phyloP scores from a whole-genome alignment of 2,797 vertebrate species.

The Petrocephalus sullivani region DNA sequence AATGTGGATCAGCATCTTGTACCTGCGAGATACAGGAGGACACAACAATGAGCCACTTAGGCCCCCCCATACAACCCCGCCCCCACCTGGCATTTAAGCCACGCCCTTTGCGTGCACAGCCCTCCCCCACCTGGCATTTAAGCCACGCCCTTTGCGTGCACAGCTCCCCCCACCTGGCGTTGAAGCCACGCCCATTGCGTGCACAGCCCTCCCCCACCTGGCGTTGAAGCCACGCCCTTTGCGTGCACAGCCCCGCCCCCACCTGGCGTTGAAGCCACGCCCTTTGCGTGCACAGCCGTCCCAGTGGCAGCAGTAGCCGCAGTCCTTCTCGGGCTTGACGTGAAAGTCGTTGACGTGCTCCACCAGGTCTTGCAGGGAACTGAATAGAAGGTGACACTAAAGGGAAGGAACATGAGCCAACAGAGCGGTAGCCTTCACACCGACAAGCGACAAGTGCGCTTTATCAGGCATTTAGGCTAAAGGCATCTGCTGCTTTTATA shows the following conservation, averaged over 20 bases:
- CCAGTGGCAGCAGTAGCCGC: conserved; percentile 74
- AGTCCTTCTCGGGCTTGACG: conserved; percentile 70
- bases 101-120: no score
- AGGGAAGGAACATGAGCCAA: neutral
- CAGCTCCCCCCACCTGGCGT: conserved; percentile 46
- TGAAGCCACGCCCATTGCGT: conserved; percentile 70
- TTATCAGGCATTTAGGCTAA: neutral
- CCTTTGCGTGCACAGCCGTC: conserved; percentile 72
- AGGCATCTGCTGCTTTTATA: neutral
- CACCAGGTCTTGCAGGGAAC: conserved; percentile 71
- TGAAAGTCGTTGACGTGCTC: conserved; percentile 74
- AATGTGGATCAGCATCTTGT: conserved; percentile 71
- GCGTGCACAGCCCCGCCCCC: conserved; percentile 55
- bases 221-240: conserved; percentile 71
- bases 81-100: no score
- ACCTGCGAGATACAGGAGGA: conserved; percentile 49
- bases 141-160: no score
- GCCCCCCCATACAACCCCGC: no score
- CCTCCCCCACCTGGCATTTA: conserved; percentile 52
- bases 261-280: conserved; percentile 74
- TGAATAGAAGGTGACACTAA: conserved; percentile 71
- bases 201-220: conserved; percentile 64
- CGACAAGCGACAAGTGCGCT: neutral
- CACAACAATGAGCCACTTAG: neutral
- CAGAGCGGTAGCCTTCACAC: neutral